phyloP scores from a whole-genome alignment of 2,888 invertebrate genomes.

The Halictus ligatus region DNA sequence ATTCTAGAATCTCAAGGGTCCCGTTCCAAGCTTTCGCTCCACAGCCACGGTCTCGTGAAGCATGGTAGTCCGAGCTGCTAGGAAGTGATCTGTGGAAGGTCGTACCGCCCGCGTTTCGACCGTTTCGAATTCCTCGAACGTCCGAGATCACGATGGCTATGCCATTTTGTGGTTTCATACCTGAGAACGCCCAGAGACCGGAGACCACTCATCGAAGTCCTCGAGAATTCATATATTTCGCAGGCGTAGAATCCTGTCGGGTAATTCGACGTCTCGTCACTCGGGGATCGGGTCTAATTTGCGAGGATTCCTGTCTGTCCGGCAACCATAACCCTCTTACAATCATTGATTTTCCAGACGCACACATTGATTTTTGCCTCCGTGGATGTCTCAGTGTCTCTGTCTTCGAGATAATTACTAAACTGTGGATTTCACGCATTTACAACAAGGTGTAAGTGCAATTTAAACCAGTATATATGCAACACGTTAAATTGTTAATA shows the following conservation, averaged over 20 bases:
- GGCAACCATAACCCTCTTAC: background rate
- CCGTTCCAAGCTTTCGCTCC: constrained; percentile 71
- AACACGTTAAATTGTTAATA: no score
- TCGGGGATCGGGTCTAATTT: background rate
- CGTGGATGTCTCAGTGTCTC: no score
- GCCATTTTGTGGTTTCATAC: constrained; percentile 73
- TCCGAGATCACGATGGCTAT: constrained; percentile 67
- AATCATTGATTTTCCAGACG: background rate
- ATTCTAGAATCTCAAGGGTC: constrained; percentile 70
- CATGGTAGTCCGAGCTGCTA: constrained; percentile 67
- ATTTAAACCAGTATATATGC: background rate
- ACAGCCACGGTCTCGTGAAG: constrained; percentile 68
- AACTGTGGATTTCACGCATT: background rate
- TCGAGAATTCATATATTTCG: constrained; percentile 66
- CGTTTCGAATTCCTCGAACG: constrained; percentile 71
- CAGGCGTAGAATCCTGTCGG: constrained; percentile 43
- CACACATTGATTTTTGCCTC: background rate
- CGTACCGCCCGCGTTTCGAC: constrained; percentile 72
- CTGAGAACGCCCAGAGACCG: constrained; percentile 63
- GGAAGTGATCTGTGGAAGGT: constrained; percentile 72
- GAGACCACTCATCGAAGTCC: constrained; percentile 65
- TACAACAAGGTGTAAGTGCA: no score
- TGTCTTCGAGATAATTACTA: background rate
- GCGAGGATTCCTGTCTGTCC: background rate
- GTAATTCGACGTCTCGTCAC: constrained; percentile 53